A percentile compares a stretch with the other conserved stretches of the same genome.
Evolutionary conservation across 2,797 vertebrate species (phyloP).

Genomic region (Sarcophilus harrisii): DNA sequence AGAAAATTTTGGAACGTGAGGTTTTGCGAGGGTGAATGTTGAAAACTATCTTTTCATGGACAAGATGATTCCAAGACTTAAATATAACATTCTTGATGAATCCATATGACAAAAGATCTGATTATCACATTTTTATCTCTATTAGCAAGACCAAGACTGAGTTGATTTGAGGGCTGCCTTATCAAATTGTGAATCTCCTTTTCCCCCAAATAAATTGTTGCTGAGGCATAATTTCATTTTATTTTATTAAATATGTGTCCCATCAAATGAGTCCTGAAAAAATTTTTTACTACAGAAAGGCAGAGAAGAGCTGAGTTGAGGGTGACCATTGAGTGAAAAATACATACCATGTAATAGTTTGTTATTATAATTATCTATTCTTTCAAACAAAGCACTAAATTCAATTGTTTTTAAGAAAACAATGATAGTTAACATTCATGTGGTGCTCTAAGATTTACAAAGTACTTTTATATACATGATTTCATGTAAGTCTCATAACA

Average conservation of each 20-base stretch:
- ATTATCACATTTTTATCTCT: not conserved
- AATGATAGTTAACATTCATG: not conserved
- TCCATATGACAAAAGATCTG: not conserved
- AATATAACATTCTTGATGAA: no score
- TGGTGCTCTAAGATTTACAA: not conserved
- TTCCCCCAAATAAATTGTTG: not conserved
- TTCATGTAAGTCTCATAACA: not conserved
- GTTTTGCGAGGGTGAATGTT: no score
- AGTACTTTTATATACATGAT: not conserved
- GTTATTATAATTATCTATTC: not conserved
- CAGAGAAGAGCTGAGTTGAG: not conserved
- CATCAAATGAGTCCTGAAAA: not conserved
- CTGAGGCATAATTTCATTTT: not conserved
- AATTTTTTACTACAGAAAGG: not conserved
- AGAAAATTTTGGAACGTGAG: no score
- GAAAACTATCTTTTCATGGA: no score
- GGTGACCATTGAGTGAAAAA: not conserved
- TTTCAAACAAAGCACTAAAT: not conserved
- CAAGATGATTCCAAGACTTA: no score
- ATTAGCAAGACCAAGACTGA: not conserved
- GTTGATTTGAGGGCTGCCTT: not conserved
- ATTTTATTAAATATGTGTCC: not conserved
- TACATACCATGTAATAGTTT: not conserved
- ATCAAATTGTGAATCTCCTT: not conserved
- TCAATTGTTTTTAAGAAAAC: not conserved